These are phyloP conservation scores for Calameuta filiformis DNA, from an alignment of 2,888 invertebrate species.

Conservation along the genomic window DNA sequence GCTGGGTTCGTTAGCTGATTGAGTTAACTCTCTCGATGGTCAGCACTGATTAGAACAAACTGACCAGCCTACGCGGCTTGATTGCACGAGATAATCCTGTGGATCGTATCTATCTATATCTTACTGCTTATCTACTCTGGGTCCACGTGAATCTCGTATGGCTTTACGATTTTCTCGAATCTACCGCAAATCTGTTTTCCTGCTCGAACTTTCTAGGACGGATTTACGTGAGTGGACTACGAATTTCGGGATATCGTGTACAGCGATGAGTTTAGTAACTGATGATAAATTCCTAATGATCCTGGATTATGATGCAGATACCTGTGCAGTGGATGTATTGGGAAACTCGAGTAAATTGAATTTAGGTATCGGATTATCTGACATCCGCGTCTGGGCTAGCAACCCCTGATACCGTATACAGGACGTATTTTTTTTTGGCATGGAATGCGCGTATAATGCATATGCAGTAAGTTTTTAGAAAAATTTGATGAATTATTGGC, in stretches of 20 bases:
- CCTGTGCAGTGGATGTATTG: background rate
- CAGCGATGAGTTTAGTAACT: background rate
- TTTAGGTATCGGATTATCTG: background rate
- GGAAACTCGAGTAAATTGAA: background rate
- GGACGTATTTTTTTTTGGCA: background rate
- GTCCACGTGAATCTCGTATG: background rate
- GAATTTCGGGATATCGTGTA: background rate
- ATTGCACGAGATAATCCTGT: conserved; percentile 52
- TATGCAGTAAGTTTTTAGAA: background rate
- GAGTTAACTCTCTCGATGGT: conserved; percentile 59
- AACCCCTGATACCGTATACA: background rate
- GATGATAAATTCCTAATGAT: background rate
- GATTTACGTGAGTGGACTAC: background rate
- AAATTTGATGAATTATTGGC: background rate
- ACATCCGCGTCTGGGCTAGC: background rate
- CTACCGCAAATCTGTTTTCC: background rate
- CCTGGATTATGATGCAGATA: background rate
- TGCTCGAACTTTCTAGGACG: background rate
- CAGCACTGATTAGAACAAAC: conserved; percentile 66
- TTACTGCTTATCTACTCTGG: background rate
- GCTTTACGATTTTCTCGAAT: background rate
- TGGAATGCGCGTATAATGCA: background rate
- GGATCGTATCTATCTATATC: conserved; percentile 18
- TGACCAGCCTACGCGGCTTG: conserved; percentile 61
- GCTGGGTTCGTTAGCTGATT: conserved; percentile 61